Conservation (phyloP, 1,140 invertebrate genomes). For the Bombus pascuorum region DNA sequence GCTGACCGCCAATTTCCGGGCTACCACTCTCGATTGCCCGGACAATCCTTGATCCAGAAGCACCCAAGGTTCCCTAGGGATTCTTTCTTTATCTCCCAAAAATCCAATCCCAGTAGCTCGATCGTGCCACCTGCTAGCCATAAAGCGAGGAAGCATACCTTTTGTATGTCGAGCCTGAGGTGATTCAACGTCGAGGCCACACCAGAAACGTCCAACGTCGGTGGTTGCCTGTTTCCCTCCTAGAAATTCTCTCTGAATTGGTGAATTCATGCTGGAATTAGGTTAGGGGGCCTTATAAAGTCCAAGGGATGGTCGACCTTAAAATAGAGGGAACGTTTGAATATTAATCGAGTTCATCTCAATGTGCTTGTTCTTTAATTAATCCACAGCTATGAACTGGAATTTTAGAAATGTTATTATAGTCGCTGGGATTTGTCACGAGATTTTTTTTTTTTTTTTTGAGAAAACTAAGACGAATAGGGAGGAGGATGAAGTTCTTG, state of each 20-base stretch:
- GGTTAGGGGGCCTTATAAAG: constrained; percentile 46
- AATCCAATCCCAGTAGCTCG: constrained; percentile 41
- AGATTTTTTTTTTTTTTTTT: too few relatives aligned
- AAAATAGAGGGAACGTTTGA: not conserved
- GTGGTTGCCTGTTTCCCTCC: constrained; percentile 31
- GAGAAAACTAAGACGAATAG: too few relatives aligned
- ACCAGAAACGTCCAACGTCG: not conserved
- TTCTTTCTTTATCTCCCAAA: not conserved
- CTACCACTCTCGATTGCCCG: not conserved
- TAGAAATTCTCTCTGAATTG: constrained; percentile 16
- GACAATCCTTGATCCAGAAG: not conserved
- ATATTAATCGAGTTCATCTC: constrained; percentile 22
- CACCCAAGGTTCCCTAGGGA: not conserved
- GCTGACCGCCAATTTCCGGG: constrained; percentile 41
- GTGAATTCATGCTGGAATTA: constrained; percentile 50
- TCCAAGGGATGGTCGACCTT: not conserved
- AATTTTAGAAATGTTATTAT: not conserved
- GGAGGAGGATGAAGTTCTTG: not conserved
- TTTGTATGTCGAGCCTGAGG: constrained; percentile 21
- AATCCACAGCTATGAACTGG: not conserved
- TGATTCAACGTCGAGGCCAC: not conserved
- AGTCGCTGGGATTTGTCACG: not conserved
- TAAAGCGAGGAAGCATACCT: not conserved
- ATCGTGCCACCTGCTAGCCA: not conserved
- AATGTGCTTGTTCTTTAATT: constrained; percentile 17